A percentile compares a stretch with the other conserved stretches of the same genome.
Conservation (phyloP, 1,140 invertebrate genomes). For the Polypedilum vanderplanki region DNA sequence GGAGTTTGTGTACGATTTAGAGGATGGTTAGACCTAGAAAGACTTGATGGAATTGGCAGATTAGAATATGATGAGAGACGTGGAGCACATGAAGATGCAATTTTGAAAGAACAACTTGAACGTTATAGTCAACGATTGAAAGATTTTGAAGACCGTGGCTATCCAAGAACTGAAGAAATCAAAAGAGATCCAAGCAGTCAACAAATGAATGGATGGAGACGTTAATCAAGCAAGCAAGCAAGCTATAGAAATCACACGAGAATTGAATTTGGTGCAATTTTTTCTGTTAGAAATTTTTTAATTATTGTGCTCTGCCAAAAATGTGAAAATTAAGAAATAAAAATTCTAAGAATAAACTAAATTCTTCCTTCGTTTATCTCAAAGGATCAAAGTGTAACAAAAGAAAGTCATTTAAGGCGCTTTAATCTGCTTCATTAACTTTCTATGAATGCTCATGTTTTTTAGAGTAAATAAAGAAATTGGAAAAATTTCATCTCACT, state of each 20-base stretch:
- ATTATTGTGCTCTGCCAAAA: not conserved
- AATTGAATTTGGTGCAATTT: not conserved
- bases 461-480: not conserved
- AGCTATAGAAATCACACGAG: not conserved
- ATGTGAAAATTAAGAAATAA: not conserved
- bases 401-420: conserved; percentile 11
- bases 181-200: not conserved
- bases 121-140: conserved; percentile 72
- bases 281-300: not conserved
- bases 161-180: conserved; percentile 9
- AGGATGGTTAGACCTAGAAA: conserved; percentile 87
- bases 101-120: conserved; percentile 83
- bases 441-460: not conserved
- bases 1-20: conserved; percentile 93
- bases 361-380: too few species aligned
- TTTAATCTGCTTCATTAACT: not conserved
- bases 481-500: conserved; percentile 18
- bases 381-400: too few species aligned
- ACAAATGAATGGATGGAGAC: conserved; percentile 26
- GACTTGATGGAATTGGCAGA: conserved; percentile 90
- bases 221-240: not conserved
- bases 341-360: not conserved
- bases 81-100: conserved; percentile 71
- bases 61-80: conserved; percentile 88
- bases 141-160: conserved; percentile 15